Evolutionary conservation across 1,140 invertebrate species (phyloP), one percentile per base, ranked within the genome.

Genomic region (Trissolcus basalis): DNA sequence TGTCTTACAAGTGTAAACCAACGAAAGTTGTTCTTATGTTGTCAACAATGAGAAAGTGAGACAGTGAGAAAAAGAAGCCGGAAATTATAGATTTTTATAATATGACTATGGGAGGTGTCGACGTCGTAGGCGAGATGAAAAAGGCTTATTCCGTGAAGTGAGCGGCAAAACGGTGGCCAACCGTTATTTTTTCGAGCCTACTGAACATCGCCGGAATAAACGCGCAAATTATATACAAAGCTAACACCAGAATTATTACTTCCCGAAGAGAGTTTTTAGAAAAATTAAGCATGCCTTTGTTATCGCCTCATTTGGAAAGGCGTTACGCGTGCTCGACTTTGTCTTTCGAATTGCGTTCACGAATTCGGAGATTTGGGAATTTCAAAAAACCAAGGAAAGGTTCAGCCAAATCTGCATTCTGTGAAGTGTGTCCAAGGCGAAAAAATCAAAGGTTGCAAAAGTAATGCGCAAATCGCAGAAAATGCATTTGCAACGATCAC

Each of bases 1-100:
- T 85, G 49, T 85, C 81, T 15, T 83, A 85, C 77, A 78, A 50
- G 77, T 81, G 45, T 80, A 83, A 80, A 81, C 80, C 49, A 72
- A 72, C 11, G 5, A 83, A 79, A 77, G 73, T 63, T 78, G 81
- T 82, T 56, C 56, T 81, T 54, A 43, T 84, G 13, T 47, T 81
- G 41, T 85, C 82, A 73, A 75, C 79, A 55, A 67, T 85, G 61
- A 81, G 85, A 74, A 13, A 3, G 14, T 64, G 14, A 0, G 54
- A 10, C 41, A 55, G 53, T 33, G 49, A 49, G 7, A 14, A 14
- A 15, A 60, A 77, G 69, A 14, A 27, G 5, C n/a, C 27, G 12
- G 27, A 78, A 76, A 64, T 50, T 71, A 54, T 79, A 85, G 78
- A 79, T 76, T 47, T 47, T 47, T 83, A 82, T 56, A 83, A 86